These are phyloP conservation scores for Corbicula japonica DNA, from an alignment of 2,888 invertebrate species.

Conservation along the genomic window DNA sequence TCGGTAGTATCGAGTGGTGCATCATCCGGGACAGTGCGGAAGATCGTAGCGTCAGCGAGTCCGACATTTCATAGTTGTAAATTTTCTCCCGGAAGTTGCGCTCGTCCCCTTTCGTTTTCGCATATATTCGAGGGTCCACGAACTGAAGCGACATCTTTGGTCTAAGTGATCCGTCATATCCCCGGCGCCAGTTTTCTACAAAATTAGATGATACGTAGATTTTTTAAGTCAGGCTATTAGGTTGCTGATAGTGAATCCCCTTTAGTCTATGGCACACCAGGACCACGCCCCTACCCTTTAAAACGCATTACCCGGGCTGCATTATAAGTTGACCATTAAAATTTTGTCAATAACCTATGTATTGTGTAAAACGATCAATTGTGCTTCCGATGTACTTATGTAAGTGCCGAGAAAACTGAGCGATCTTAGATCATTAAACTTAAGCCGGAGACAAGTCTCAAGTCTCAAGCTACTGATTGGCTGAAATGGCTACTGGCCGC, in stretches of 20 bases:
- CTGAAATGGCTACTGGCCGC: no score
- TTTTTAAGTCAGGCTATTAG: no score
- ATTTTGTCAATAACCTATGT: not conserved
- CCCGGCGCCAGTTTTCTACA: slow-evolving; percentile 56
- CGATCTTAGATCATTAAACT: no score
- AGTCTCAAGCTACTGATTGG: no score
- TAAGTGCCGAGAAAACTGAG: no score
- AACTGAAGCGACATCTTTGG: slow-evolving; percentile 59
- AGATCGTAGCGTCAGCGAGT: slow-evolving; percentile 53
- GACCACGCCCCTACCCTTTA: no score
- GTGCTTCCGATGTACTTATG: no score
- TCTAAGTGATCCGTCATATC: slow-evolving; percentile 52
- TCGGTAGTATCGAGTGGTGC: slow-evolving; percentile 15
- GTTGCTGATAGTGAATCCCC: no score
- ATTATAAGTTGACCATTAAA: not conserved
- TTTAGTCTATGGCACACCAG: no score
- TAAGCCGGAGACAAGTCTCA: no score
- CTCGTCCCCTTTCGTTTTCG: slow-evolving; percentile 42
- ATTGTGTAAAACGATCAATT: no score
- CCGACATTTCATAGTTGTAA: slow-evolving; percentile 56
- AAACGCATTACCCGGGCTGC: not conserved
- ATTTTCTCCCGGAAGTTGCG: slow-evolving; percentile 54
- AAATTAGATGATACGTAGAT: no score
- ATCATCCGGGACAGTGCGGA: slow-evolving; percentile 54
- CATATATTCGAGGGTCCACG: slow-evolving; percentile 55